Percentiles rank a stretch among this genome's conserved stretches.
These are phyloP conservation scores for Heliconius hermathena DNA, from an alignment of 1,140 invertebrate genomes.

Conservation along the genomic window DNA sequence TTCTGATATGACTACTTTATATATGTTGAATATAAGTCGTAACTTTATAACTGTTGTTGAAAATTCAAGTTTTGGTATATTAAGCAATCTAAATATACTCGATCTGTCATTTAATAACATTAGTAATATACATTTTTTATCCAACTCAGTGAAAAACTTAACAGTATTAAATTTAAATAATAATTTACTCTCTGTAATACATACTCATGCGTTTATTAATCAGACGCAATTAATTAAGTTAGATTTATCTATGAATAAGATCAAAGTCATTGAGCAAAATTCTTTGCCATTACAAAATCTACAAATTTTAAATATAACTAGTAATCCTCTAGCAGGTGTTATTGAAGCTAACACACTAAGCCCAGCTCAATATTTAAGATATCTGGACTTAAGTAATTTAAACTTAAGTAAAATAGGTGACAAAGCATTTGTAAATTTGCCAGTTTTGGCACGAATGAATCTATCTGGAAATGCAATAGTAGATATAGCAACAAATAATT, in stretches of 20 bases:
- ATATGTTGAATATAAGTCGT: constrained; percentile 56
- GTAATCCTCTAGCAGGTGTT: constrained; percentile 52
- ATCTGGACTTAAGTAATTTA: constrained; percentile 60
- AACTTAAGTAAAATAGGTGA: constrained; percentile 58
- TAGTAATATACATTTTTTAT: constrained; percentile 52
- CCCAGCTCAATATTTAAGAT: constrained; percentile 57
- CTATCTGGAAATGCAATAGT: constrained; percentile 61
- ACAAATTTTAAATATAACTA: constrained; percentile 60
- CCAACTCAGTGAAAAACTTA: constrained; percentile 48
- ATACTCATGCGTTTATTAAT: constrained; percentile 46
- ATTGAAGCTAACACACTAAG: constrained; percentile 56
- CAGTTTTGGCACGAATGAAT: constrained; percentile 59
- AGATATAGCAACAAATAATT: constrained; percentile 55
- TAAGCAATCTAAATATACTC: constrained; percentile 42
- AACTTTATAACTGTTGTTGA: constrained; percentile 56
- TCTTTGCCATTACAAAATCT: constrained; percentile 59
- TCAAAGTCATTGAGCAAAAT: constrained; percentile 49
- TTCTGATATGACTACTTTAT: constrained; percentile 44
- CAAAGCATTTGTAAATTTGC: constrained; percentile 56
- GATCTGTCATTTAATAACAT: constrained; percentile 64
- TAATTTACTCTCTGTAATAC: constrained; percentile 52
- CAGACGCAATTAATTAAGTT: constrained; percentile 52
- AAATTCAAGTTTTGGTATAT: constrained; percentile 47
- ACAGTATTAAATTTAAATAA: constrained; percentile 57
- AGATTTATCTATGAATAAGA: constrained; percentile 62